Percentiles rank a stretch among this genome's conserved stretches.
Evolutionary conservation across 2,888 invertebrate genomes (phyloP).

Genomic region (Acleris cristana): DNA sequence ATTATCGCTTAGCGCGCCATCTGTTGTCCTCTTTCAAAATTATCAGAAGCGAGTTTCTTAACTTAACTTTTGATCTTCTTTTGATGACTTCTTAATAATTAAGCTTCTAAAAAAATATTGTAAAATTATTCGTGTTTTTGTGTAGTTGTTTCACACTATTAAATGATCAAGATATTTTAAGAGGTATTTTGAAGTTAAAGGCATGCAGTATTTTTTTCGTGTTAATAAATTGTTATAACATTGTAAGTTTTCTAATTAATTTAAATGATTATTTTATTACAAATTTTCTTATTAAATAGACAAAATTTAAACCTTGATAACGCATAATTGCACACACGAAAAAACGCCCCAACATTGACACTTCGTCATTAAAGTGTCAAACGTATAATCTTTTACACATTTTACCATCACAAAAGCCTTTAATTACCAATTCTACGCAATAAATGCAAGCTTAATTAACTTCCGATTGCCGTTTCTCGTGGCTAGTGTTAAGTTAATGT

Average conservation of each 20-base stretch:
- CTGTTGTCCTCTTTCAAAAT: constrained; percentile 10
- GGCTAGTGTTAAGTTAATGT: constrained; percentile 6
- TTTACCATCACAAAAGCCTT: constrained; percentile 34
- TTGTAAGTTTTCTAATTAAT: no score
- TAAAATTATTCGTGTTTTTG: no score
- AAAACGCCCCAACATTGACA: constrained; percentile 20
- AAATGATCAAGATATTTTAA: no score
- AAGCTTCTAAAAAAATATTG: not conserved
- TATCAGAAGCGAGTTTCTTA: not conserved
- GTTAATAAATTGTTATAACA: no score
- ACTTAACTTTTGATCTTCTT: not conserved
- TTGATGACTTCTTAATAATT: not conserved
- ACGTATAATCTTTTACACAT: constrained; percentile 27
- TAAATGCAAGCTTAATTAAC: constrained; percentile 5
- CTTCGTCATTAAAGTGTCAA: constrained; percentile 30
- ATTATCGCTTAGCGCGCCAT: constrained; percentile 22
- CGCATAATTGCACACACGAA: not conserved
- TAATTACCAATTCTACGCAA: constrained; percentile 26
- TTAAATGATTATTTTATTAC: no score
- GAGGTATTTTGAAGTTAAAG: no score
- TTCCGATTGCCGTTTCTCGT: not conserved
- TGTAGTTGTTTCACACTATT: no score
- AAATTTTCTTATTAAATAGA: not conserved
- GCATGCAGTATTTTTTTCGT: no score
- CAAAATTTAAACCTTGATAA: not conserved